These are phyloP conservation scores for Corvus cornix DNA, from an alignment of 2,113 vertebrate species.

Conservation along the genomic window DNA sequence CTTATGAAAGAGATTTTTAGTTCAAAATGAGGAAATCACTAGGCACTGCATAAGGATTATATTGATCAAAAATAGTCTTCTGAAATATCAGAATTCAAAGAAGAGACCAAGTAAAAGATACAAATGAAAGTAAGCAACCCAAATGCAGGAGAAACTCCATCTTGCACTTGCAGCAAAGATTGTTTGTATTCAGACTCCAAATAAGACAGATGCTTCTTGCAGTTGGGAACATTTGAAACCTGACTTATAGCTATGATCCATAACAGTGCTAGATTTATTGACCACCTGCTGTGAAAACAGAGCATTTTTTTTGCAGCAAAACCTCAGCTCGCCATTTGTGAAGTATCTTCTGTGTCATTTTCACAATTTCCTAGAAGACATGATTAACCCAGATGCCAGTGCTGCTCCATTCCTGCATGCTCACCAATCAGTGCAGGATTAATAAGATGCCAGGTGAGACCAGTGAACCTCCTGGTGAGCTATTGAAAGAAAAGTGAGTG, in stretches of 20 bases:
- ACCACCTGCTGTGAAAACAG: background rate
- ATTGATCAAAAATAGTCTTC: constrained; percentile 33
- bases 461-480: constrained; percentile 10
- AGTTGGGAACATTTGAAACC: background rate
- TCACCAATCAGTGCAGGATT: constrained; percentile 28
- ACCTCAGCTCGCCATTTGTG: background rate
- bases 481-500: constrained; percentile 3
- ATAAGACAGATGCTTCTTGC: background rate
- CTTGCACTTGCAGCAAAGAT: background rate
- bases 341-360: background rate
- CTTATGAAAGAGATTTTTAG: constrained; percentile 28
- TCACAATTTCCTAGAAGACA: background rate
- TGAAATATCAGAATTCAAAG: background rate
- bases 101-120: background rate
- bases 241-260: background rate
- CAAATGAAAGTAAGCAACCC: background rate
- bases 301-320: background rate
- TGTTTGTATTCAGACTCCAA: background rate
- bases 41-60: background rate
- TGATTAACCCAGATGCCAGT: background rate
- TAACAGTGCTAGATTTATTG: background rate
- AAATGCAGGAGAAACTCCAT: background rate
- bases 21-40: constrained; percentile 38
- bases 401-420: background rate
- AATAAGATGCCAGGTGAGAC: constrained; percentile 2